Evolutionary conservation across 23 tunicate genomes (phyloP), one percentile per base, ranked within the genome.

Genomic region (Botrylloides violaceus): DNA sequence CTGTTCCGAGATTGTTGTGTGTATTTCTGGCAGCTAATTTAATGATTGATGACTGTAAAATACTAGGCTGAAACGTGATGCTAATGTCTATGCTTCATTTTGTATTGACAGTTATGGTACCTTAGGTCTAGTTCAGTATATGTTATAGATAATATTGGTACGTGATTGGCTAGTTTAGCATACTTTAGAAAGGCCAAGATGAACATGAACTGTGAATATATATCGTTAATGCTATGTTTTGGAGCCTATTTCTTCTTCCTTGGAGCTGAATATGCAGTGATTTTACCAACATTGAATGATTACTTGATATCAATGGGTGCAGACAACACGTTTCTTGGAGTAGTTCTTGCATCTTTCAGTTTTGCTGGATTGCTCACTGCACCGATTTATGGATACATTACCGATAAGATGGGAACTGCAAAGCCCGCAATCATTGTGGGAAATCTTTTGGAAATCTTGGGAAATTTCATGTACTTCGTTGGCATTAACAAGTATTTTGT

Each of bases 191-290:
- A n/a, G n/a, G n/a, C n/a, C n/a, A n/a, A n/a, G n/a, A n/a, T n/a
- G n/a, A 15, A 43, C 9, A 43, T 43, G 53, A 15, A 43, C 53
- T 15, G 53, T 43, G 12, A 43, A 43, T 9, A 7, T 9, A 9
- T 43, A 9, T 15, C 15, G 53, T 43, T 43, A 15, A 63, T 25
- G 20, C 1, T 68, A 31, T 68, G 74, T 37, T 32, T 43, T 35
- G 74, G 89, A 57, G 21, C 82, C 3, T 88, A 79, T 36, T 88
- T 63, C 48, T 58, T 82, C 3, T 59, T 88, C 3, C 77, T 83
- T 66, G 96, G 96, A 36, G 77, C 82, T 15, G 96, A 88, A 73
- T 88, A 88, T 76, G 96, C 96, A 71, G 88, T 88, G 2, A 88
- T 88, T 33, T 61, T 88, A 12, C 96, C 96, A 7, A 88, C 88